Conservation (phyloP, 1,140 invertebrate species). For the Hestina assimilis region DNA sequence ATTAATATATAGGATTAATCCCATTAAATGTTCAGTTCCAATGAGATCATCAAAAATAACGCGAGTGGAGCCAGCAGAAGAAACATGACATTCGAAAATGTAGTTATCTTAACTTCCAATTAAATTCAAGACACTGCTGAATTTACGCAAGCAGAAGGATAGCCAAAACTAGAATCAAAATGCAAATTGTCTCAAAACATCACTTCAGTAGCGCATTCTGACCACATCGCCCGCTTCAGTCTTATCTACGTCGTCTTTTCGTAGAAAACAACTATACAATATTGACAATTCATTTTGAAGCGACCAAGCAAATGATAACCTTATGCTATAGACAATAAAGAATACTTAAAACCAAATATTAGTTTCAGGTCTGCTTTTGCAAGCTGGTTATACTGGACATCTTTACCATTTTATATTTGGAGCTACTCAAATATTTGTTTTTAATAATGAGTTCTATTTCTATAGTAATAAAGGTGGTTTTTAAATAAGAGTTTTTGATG, state of each 20-base stretch:
- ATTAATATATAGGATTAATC: too few species aligned
- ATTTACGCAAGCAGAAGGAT: constrained; percentile 4
- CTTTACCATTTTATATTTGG: constrained; percentile 8
- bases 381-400: constrained; percentile 4
- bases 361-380: background rate
- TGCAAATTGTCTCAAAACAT: constrained; percentile 25
- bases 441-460: background rate
- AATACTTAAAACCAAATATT: background rate
- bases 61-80: too few species aligned
- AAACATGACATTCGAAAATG: too few species aligned
- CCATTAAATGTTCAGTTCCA: too few species aligned
- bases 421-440: background rate
- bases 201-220: constrained; percentile 18
- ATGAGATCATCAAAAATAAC: too few species aligned
- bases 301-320: background rate
- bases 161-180: constrained; percentile 20
- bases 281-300: background rate
- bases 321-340: background rate
- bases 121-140: background rate
- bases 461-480: constrained; percentile 4
- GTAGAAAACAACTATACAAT: background rate
- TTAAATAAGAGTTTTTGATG: background rate
- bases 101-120: background rate
- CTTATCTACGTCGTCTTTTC: constrained; percentile 19
- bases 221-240: constrained; percentile 9